Evolutionary conservation across 35 echinoderm and acorn worm genomes (phyloP).

Genomic region (Holothuria glaberrima): DNA sequence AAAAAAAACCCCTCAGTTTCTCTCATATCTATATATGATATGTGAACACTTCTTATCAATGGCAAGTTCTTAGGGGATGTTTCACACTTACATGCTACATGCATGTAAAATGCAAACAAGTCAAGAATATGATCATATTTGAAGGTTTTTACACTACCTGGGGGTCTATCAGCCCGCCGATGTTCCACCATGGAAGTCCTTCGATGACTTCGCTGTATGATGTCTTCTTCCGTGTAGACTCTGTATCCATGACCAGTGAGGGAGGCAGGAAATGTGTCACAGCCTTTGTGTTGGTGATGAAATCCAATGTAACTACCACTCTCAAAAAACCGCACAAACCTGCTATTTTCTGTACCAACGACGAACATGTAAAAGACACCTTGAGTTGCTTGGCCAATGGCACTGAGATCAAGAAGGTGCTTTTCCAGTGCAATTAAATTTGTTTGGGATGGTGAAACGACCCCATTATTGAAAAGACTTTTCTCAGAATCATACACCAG

Average conservation of each 20-base stretch:
- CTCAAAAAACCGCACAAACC: not conserved
- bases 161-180: too few species aligned
- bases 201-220: not conserved
- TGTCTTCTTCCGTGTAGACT: conserved; percentile 7
- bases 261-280: too few species aligned
- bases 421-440: not conserved
- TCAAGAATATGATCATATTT: too few species aligned
- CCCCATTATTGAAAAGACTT: not conserved
- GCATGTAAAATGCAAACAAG: too few species aligned
- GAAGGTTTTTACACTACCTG: too few species aligned
- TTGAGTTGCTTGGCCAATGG: not conserved
- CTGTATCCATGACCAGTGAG: not conserved
- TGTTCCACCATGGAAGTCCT: not conserved
- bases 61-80: too few species aligned
- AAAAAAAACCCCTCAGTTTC: too few species aligned
- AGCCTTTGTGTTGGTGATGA: too few species aligned
- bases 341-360: not conserved
- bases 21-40: too few species aligned
- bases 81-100: too few species aligned
- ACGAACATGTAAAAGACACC: not conserved
- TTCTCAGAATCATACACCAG: not conserved
- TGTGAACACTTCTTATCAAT: too few species aligned
- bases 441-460: not conserved
- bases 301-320: conserved; percentile 4
- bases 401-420: not conserved